phyloP scores from a whole-genome alignment of 2,113 vertebrate species.

The Nibea coibor region DNA sequence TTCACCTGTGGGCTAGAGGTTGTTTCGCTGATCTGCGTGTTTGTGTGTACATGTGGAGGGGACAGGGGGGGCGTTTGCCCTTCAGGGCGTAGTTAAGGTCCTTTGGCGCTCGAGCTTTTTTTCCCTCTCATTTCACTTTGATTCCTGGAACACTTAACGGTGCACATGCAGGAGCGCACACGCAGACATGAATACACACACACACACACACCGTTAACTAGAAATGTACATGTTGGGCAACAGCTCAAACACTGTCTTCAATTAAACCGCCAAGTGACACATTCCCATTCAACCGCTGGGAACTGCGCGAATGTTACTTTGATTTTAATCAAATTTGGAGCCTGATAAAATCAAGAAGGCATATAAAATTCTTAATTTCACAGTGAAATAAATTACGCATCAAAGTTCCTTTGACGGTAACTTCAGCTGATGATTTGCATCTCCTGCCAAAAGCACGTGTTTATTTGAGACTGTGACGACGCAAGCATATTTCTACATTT shows the following conservation, averaged over 20 bases:
- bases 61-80: conserved; percentile 43
- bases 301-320: conserved; percentile 24
- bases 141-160: conserved; percentile 80
- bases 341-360: conserved; percentile 26
- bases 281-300: conserved; percentile 19
- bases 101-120: conserved; percentile 55
- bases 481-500: background rate
- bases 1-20: conserved; percentile 51
- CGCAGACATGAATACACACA: background rate
- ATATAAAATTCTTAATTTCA: conserved; percentile 35
- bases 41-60: conserved; percentile 24
- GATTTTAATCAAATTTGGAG: conserved; percentile 44
- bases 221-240: conserved; percentile 59
- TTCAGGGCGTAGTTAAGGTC: conserved; percentile 63
- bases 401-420: conserved; percentile 21
- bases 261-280: conserved; percentile 58
- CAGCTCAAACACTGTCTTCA: conserved; percentile 62
- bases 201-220: conserved; percentile 20
- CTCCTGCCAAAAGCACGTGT: conserved; percentile 23
- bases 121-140: conserved; percentile 69
- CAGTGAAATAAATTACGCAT: conserved; percentile 43
- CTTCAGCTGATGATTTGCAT: conserved; percentile 29
- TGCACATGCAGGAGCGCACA: conserved; percentile 34
- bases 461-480: conserved; percentile 11
- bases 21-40: conserved; percentile 18